These are phyloP conservation scores for Micoletzkya japonica DNA, from an alignment of 2,888 invertebrate genomes.

Conservation along the genomic window DNA sequence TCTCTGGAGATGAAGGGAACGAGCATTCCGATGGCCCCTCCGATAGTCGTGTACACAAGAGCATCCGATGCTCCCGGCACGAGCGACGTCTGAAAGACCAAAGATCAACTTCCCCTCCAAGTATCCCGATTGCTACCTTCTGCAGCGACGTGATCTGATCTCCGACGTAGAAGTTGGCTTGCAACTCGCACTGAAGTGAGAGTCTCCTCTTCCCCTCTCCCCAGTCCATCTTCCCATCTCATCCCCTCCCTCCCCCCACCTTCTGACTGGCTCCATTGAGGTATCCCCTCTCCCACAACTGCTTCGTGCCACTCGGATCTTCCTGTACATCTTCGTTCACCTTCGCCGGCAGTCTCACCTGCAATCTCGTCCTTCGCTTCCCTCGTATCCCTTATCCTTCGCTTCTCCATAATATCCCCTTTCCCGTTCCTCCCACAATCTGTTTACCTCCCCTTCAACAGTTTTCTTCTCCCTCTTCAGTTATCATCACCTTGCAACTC, in stretches of 20 bases:
- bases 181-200: conserved; percentile 73
- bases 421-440: neutral
- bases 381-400: neutral
- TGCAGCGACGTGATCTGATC: conserved; percentile 88
- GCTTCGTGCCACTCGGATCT: conserved; percentile 97
- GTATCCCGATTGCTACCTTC: conserved; percentile 67
- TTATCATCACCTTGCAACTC: no score
- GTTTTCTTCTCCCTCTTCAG: no score
- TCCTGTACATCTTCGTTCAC: conserved; percentile 97
- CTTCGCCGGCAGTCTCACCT: conserved; percentile 81
- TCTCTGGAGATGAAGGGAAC: conserved; percentile 90
- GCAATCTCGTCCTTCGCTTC: no score
- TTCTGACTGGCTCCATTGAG: conserved; percentile 97
- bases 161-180: conserved; percentile 90
- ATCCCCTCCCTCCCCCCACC: conserved; percentile 62
- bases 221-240: neutral
- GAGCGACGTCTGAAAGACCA: conserved; percentile 74
- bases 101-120: neutral
- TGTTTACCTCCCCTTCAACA: no score
- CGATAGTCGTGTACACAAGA: conserved; percentile 90
- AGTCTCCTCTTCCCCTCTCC: neutral
- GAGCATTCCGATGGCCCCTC: conserved; percentile 87
- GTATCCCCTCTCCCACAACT: conserved; percentile 85
- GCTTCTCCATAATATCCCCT: neutral
- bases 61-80: conserved; percentile 97